These are phyloP conservation scores for Stenchaetothrips biformis DNA, from an alignment of 2,888 invertebrate genomes.

Conservation along the genomic window DNA sequence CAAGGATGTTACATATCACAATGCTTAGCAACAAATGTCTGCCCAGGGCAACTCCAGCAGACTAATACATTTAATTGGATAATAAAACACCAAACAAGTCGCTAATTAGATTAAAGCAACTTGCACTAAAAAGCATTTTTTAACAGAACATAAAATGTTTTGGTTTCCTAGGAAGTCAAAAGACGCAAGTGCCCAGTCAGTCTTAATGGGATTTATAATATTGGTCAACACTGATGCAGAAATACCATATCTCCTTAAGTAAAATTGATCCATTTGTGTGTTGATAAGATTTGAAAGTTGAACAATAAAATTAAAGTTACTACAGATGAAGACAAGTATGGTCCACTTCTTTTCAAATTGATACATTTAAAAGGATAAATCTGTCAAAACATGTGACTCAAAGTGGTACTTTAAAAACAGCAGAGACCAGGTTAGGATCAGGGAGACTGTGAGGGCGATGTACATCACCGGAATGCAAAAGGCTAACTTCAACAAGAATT, in stretches of 20 bases:
- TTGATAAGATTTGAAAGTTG: neutral
- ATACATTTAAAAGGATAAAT: neutral
- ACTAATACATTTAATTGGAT: neutral
- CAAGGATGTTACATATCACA: conserved; percentile 15
- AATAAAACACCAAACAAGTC: neutral
- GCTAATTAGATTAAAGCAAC: neutral
- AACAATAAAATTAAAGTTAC: too few relatives aligned
- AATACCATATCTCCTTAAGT: neutral
- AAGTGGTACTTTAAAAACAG: conserved; percentile 53
- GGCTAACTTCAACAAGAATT: conserved; percentile 51
- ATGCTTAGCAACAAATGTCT: conserved; percentile 21
- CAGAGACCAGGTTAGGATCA: conserved; percentile 43
- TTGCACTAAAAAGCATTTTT: neutral
- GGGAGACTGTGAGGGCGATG: conserved; percentile 37
- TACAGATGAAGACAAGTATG: neutral
- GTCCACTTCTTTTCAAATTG: neutral
- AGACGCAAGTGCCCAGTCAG: neutral
- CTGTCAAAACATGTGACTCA: conserved; percentile 55
- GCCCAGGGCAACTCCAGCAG: neutral
- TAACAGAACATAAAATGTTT: neutral
- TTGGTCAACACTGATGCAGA: neutral
- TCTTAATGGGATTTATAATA: conserved; percentile 3
- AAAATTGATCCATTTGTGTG: conserved; percentile 3
- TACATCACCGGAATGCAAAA: conserved; percentile 17
- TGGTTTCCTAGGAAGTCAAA: neutral